A percentile compares a stretch with the other conserved stretches of the same genome.
Evolutionary conservation across 2,113 vertebrate genomes (phyloP).

Genomic region (Ranitomeya imitator): DNA sequence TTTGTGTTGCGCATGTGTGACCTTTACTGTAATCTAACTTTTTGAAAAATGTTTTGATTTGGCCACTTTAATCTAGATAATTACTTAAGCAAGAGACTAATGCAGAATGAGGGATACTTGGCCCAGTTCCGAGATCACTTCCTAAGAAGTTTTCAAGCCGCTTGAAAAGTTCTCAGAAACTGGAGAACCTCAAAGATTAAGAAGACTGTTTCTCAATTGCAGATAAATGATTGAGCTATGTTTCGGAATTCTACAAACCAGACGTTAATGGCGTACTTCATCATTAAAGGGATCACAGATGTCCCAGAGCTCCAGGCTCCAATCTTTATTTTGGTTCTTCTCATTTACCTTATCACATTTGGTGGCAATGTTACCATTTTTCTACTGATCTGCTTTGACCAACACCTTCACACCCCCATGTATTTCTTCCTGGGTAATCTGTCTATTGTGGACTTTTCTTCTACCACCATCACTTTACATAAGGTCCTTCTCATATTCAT

Average conservation of each 20-base stretch:
- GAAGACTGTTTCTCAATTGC: not conserved
- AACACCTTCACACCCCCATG: slow-evolving; percentile 54
- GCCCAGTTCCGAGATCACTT: no score
- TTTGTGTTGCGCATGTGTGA: no score
- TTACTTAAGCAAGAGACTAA: no score
- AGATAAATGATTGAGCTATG: not conserved
- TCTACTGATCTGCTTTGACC: slow-evolving; percentile 26
- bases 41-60: no score
- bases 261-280: slow-evolving; percentile 27
- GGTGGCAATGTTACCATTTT: slow-evolving; percentile 11
- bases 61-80: no score
- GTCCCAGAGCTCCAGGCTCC: slow-evolving; percentile 40
- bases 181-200: not conserved
- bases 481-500: slow-evolving; percentile 59
- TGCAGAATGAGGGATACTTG: no score
- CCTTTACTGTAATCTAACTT: no score
- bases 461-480: slow-evolving; percentile 65
- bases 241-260: not conserved
- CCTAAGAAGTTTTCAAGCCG: no score
- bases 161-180: no score
- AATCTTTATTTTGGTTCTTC: slow-evolving; percentile 47
- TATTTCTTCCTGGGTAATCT: slow-evolving; percentile 60
- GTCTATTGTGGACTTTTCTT: slow-evolving; percentile 66
- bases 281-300: slow-evolving; percentile 52
- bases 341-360: slow-evolving; percentile 18